phyloP scores from a whole-genome alignment of 2,797 vertebrate genomes.

The Syngnathus acus region DNA sequence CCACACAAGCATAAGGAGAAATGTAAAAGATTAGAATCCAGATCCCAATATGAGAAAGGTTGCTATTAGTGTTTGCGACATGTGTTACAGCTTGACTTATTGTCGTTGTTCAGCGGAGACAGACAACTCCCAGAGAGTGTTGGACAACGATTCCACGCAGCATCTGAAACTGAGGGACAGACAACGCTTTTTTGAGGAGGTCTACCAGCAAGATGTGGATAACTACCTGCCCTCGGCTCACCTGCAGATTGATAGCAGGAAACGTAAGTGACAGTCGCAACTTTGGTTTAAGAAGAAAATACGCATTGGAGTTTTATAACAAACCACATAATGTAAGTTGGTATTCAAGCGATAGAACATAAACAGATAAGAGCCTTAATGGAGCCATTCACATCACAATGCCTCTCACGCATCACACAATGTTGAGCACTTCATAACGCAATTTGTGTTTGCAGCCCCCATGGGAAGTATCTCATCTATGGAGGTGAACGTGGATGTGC shows the following conservation, averaged over 20 bases:
- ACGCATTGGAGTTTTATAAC: background rate
- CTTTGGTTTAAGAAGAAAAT: background rate
- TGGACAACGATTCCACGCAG: conserved; percentile 68
- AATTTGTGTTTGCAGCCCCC: conserved; percentile 65
- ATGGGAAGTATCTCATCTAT: conserved; percentile 91
- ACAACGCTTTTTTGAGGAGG: conserved; percentile 87
- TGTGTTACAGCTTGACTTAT: background rate
- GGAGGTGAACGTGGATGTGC: conserved; percentile 88
- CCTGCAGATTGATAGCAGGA: conserved; percentile 81
- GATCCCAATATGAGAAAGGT: conserved; percentile 5
- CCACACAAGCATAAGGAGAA: too few species aligned
- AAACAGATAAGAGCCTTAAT: background rate
- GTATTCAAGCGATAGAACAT: background rate
- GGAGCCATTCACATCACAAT: background rate
- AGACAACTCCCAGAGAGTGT: conserved; percentile 63
- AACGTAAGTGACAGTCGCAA: conserved; percentile 69
- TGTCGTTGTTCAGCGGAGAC: conserved; percentile 63
- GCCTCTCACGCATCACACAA: background rate
- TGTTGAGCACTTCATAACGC: background rate
- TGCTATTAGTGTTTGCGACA: background rate
- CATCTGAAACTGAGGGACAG: conserved; percentile 79
- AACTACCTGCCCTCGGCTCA: conserved; percentile 82
- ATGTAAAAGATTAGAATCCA: background rate
- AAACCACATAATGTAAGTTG: background rate
- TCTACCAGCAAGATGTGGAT: conserved; percentile 85